Evolutionary conservation across 2,888 invertebrate species (phyloP), one percentile per base, ranked within the genome.

Genomic region (Iphiclides podalirius): DNA sequence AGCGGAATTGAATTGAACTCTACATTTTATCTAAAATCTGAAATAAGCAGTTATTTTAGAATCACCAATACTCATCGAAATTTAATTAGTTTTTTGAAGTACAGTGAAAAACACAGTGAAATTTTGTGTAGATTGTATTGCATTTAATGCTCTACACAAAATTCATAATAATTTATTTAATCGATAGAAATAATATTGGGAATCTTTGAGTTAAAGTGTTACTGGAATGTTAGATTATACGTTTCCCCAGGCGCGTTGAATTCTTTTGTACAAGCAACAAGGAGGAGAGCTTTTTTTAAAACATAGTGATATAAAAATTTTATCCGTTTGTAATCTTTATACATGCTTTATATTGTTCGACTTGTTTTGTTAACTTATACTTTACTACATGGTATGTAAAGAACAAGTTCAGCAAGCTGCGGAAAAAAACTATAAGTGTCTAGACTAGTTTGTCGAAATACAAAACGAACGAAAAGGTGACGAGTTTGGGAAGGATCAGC

Each of bases 201-300:
- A n/a, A n/a, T n/a, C n/a, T n/a, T n/a, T n/a, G n/a, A n/a, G n/a
- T n/a, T n/a, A n/a, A n/a, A n/a, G n/a, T n/a, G n/a, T n/a, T n/a
- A n/a, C n/a, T n/a, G n/a, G n/a, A n/a, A n/a, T n/a, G n/a, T n/a
- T n/a, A n/a, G n/a, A n/a, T n/a, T n/a, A n/a, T n/a, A n/a, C n/a
- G 4, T 16, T 37, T 16, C 2, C 9, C 15, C 9, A 8, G 20
- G 38, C 71, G 71, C 73, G 73, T 74, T 74, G 69, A 73, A 68
- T 61, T 72, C 70, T 71, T 65, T 63, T 64, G 44, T 54, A 57
- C 41, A 8, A 11, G 12, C 31, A n/a, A 11, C 57, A 17, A 44
- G 16, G 13, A 37, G 17, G 20, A 9, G 8, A 13, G 41, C 40
- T 23, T 41, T 40, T 26, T 26, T 31, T n/a, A 12, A 31, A 31